Evolutionary conservation across 2,888 invertebrate genomes (phyloP).

Genomic region (Acleris laterana): DNA sequence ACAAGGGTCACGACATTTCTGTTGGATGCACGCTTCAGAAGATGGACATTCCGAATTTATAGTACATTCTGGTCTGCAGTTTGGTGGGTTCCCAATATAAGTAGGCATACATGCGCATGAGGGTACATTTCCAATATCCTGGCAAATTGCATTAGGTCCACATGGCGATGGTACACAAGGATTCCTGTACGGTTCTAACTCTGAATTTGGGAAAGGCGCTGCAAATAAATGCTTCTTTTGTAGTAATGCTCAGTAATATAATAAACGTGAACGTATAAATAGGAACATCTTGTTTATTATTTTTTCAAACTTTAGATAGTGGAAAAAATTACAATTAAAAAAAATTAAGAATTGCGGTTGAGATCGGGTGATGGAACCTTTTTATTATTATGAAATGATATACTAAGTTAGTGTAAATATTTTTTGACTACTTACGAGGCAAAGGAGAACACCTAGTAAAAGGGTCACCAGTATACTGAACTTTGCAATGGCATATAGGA

Average conservation of each 20-base stretch:
- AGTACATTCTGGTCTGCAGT: constrained; percentile 89
- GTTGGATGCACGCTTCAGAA: constrained; percentile 87
- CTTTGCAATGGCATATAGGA: constrained; percentile 90
- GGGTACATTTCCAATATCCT: constrained; percentile 83
- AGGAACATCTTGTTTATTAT: no score
- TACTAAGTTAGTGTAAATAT: not conserved
- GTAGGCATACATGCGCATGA: constrained; percentile 86
- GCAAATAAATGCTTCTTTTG: constrained; percentile 45
- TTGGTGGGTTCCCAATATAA: constrained; percentile 86
- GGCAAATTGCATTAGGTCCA: constrained; percentile 88
- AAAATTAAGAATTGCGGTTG: no score
- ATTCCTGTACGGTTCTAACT: constrained; percentile 76
- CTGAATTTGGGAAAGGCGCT: constrained; percentile 75
- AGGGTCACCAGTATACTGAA: constrained; percentile 87
- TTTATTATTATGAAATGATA: not conserved
- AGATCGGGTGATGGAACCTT: not conserved
- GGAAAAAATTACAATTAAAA: no score
- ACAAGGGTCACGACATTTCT: constrained; percentile 90
- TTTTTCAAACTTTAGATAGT: no score
- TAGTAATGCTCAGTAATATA: no score
- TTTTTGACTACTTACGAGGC: constrained; percentile 70
- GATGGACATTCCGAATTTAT: constrained; percentile 88
- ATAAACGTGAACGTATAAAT: no score
- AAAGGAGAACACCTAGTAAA: constrained; percentile 84
- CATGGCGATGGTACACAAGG: constrained; percentile 87